These are phyloP conservation scores for Heteronetta atricapilla DNA, from an alignment of 2,113 vertebrate species.

Conservation along the genomic window DNA sequence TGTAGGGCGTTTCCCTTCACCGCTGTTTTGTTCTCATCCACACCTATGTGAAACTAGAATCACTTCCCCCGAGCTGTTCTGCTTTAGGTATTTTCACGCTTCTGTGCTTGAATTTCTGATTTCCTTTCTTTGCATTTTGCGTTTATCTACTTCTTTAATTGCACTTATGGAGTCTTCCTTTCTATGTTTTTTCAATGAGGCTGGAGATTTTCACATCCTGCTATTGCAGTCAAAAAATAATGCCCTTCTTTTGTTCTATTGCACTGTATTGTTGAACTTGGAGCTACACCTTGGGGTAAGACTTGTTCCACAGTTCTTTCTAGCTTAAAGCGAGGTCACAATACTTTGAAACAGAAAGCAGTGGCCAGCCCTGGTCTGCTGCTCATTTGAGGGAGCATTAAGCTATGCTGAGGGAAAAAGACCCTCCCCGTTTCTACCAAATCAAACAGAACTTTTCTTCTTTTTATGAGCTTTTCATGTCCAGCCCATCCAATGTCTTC, in stretches of 20 bases:
- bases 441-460: neutral
- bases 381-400: neutral
- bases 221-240: neutral
- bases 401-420: neutral
- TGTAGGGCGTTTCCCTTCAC: neutral
- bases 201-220: neutral
- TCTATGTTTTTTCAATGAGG: neutral
- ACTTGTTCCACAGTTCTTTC: neutral
- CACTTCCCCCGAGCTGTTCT: conserved; percentile 38
- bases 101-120: neutral
- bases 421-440: neutral
- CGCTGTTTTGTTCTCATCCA: conserved; percentile 30
- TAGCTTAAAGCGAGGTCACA: neutral
- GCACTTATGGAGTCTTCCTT: neutral
- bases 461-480: neutral
- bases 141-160: conserved; percentile 13
- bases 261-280: neutral
- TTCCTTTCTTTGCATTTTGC: neutral
- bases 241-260: neutral
- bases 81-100: conserved; percentile 21
- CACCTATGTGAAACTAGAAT: conserved; percentile 50
- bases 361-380: neutral
- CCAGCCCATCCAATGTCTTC: rapidly evolving
- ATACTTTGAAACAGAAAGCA: neutral
- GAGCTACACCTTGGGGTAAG: neutral